Percentiles rank a stretch among this genome's conserved stretches.
Conservation (phyloP, 2,113 vertebrate genomes). For the Madoqua kirkii region DNA sequence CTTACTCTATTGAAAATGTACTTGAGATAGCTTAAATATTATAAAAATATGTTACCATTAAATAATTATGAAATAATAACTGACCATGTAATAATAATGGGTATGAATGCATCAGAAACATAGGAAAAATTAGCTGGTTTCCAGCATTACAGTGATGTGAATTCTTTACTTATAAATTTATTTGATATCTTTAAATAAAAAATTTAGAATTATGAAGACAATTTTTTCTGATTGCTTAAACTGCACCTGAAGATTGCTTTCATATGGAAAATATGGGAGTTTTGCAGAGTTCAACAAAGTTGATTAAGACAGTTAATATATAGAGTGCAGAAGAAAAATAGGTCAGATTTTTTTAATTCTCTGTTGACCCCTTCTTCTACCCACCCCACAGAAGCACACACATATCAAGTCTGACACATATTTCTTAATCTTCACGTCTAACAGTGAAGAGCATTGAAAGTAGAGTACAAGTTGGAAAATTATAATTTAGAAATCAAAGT, state of each 20-base stretch:
- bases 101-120: not conserved
- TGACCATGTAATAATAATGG: not conserved
- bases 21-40: not conserved
- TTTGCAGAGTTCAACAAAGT: not conserved
- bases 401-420: not conserved
- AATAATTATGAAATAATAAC: not conserved
- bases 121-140: not conserved
- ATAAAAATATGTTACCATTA: not conserved
- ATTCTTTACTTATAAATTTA: not conserved
- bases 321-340: not conserved
- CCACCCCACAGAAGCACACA: not conserved
- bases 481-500: not conserved
- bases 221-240: not conserved
- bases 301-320: not conserved
- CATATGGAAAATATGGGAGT: not conserved
- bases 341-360: not conserved
- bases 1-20: not conserved
- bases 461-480: not conserved
- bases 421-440: not conserved
- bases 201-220: not conserved
- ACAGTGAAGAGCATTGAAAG: not conserved
- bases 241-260: not conserved
- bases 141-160: not conserved
- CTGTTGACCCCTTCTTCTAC: not conserved
- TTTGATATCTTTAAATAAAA: not conserved